Conservation (phyloP, 2,797 vertebrate species). For the Sylvia borin region DNA sequence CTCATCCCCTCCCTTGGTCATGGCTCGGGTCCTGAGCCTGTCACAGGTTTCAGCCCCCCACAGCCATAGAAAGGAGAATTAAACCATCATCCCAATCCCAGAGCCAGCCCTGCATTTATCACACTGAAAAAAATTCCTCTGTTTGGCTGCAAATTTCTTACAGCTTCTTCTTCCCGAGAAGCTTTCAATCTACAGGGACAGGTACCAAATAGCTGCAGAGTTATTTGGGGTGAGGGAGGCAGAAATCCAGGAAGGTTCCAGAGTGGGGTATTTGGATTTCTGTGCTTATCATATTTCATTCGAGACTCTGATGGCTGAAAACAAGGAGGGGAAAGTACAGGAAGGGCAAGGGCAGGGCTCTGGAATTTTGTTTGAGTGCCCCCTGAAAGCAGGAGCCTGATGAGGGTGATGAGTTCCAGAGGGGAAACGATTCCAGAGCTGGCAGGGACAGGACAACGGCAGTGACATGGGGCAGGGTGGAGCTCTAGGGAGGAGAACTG, state of each 20-base stretch:
- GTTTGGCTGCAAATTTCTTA: background rate
- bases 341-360: background rate
- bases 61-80: background rate
- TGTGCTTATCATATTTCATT: rapidly evolving
- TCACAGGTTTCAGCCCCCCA: background rate
- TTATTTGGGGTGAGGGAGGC: background rate
- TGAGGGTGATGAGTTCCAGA: background rate
- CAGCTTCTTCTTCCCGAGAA: background rate
- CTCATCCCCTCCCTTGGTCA: background rate
- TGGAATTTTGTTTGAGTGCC: background rate
- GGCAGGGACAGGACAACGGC: background rate
- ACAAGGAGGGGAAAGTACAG: background rate
- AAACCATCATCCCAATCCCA: background rate
- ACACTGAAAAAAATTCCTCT: background rate
- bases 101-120: background rate
- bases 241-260: background rate
- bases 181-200: background rate
- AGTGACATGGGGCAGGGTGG: background rate
- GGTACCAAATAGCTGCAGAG: background rate
- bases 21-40: background rate
- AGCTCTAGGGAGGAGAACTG: background rate
- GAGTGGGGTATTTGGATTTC: background rate
- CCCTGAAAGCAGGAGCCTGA: background rate
- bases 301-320: background rate
- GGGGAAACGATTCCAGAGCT: background rate